Evolutionary conservation across 2,797 vertebrate species (phyloP).

Genomic region (Siniperca undulata): DNA sequence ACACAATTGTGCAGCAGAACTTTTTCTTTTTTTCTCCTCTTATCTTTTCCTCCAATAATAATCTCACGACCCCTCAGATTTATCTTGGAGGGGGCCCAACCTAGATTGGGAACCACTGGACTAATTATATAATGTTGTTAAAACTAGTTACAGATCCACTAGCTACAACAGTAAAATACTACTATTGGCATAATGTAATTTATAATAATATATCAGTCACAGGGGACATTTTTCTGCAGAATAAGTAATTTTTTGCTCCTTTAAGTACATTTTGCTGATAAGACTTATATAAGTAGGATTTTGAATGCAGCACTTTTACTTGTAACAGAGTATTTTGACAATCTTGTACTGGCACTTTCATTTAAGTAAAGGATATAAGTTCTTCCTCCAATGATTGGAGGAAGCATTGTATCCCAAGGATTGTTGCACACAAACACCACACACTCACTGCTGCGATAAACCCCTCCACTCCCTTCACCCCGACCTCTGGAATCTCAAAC

Average conservation of each 20-base stretch:
- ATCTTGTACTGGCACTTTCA: background rate
- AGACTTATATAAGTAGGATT: background rate
- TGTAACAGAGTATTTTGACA: background rate
- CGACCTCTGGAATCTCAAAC: slow-evolving; percentile 69
- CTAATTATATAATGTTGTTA: background rate
- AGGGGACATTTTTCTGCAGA: background rate
- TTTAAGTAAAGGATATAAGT: no score
- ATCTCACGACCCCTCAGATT: background rate
- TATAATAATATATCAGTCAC: background rate
- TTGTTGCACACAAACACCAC: slow-evolving; percentile 50
- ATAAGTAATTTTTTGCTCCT: background rate
- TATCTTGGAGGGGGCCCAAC: background rate
- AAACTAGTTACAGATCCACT: background rate
- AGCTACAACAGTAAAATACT: background rate
- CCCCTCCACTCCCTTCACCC: slow-evolving; percentile 43
- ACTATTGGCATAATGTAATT: background rate
- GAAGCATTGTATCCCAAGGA: background rate
- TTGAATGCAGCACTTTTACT: slow-evolving; percentile 3
- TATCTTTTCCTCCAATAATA: background rate
- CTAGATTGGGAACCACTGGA: no score
- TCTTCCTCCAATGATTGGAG: background rate
- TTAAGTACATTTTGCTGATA: background rate
- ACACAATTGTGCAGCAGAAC: background rate
- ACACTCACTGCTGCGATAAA: slow-evolving; percentile 24
- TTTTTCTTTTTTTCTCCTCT: background rate